phyloP scores from a whole-genome alignment of 2,888 invertebrate genomes.

The Linyphia triangularis region DNA sequence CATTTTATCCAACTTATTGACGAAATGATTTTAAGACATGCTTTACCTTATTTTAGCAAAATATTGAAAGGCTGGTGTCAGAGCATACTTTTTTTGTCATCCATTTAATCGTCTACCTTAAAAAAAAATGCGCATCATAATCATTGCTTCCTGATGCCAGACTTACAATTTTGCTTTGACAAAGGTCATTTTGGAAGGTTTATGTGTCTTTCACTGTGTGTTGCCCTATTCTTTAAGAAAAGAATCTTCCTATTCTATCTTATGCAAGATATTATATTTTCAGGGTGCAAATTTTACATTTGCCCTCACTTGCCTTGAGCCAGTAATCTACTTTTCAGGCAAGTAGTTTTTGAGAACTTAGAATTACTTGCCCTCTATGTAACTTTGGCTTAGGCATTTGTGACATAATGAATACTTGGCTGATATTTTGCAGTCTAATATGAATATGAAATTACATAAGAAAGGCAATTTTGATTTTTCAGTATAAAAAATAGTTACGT shows the following conservation, averaged over 20 bases:
- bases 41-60: no score
- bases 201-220: slow-evolving; percentile 47
- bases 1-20: no score
- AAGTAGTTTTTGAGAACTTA: slow-evolving; percentile 73
- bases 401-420: slow-evolving; percentile 11
- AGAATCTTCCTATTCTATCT: slow-evolving; percentile 56
- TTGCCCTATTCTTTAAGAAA: slow-evolving; percentile 39
- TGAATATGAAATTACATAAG: neutral
- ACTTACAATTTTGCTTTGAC: slow-evolving; percentile 54
- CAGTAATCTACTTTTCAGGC: slow-evolving; percentile 71
- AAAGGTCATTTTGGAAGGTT: slow-evolving; percentile 40
- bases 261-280: slow-evolving; percentile 73
- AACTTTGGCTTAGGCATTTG: slow-evolving; percentile 40
- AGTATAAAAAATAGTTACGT: no score
- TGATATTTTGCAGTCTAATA: neutral
- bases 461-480: neutral
- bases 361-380: slow-evolving; percentile 73
- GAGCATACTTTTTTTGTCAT: neutral
- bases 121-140: neutral
- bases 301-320: slow-evolving; percentile 72
- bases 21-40: no score
- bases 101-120: neutral
- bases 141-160: slow-evolving; percentile 49
- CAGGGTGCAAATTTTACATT: slow-evolving; percentile 75
- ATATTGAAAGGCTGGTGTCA: slow-evolving; percentile 72